Evolutionary conservation across 2,113 vertebrate species (phyloP).

Genomic region (Malurus elegans): DNA sequence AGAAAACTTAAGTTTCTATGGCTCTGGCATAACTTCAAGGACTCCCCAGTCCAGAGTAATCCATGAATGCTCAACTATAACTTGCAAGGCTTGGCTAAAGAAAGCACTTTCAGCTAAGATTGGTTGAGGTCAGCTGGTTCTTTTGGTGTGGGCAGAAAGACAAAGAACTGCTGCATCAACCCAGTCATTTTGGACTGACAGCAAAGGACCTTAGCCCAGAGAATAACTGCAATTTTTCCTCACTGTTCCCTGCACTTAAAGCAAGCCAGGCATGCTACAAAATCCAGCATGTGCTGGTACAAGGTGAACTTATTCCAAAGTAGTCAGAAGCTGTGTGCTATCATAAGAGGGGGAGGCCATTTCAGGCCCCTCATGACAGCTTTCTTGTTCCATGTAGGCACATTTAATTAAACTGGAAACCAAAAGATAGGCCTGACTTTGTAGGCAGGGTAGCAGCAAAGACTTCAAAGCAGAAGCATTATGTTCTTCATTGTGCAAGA

Average conservation of each 20-base stretch:
- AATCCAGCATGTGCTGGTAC: background rate
- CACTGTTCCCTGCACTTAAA: background rate
- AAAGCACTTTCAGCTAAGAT: background rate
- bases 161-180: background rate
- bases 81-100: background rate
- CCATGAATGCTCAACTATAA: background rate
- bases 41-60: background rate
- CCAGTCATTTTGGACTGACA: background rate
- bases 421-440: constrained; percentile 55
- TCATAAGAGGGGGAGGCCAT: background rate
- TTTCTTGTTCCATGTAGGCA: constrained; percentile 6
- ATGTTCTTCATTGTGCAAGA: constrained; percentile 64
- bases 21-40: background rate
- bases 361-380: background rate
- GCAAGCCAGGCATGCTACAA: background rate
- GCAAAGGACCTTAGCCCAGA: background rate
- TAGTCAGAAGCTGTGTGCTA: background rate
- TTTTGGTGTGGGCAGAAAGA: background rate
- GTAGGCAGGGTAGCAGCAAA: constrained; percentile 44
- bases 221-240: background rate
- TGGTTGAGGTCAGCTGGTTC: background rate
- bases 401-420: constrained; percentile 64
- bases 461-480: constrained; percentile 64
- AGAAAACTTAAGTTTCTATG: background rate
- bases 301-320: background rate